Conservation (phyloP, 2,113 vertebrate species). For the Columbina picui region DNA sequence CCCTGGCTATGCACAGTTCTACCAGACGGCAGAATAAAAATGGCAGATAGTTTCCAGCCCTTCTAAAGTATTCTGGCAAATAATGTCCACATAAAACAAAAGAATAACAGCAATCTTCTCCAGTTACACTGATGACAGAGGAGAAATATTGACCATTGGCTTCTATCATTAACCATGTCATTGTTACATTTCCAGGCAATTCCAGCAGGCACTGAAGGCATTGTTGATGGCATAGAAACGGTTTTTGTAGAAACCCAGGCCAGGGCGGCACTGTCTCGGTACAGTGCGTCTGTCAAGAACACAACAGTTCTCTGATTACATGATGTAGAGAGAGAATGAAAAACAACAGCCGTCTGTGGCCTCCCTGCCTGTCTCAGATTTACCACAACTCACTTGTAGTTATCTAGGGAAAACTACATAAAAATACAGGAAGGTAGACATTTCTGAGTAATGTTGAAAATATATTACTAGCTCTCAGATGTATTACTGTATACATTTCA, state of each 20-base stretch:
- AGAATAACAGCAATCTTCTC: neutral
- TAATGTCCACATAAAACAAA: neutral
- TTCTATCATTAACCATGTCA: neutral
- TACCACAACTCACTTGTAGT: neutral
- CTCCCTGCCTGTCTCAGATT: neutral
- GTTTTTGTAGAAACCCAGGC: conserved; percentile 3
- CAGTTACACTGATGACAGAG: neutral
- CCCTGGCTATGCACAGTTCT: neutral
- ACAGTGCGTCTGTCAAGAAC: conserved; percentile 42
- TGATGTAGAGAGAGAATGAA: neutral
- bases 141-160: neutral
- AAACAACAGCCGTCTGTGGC: neutral
- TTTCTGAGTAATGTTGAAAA: neutral
- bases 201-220: neutral
- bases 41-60: neutral
- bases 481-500: neutral
- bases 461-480: neutral
- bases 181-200: neutral
- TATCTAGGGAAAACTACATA: neutral
- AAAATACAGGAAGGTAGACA: neutral
- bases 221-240: conserved; percentile 26
- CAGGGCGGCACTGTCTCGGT: conserved; percentile 10
- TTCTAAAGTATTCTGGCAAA: neutral
- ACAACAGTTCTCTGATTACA: conserved; percentile 45
- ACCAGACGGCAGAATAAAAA: neutral